A percentile compares a stretch with the other conserved stretches of the same genome.
These are phyloP conservation scores for Hypomecis punctinalis DNA, from an alignment of 2,888 invertebrate genomes.

Conservation along the genomic window DNA sequence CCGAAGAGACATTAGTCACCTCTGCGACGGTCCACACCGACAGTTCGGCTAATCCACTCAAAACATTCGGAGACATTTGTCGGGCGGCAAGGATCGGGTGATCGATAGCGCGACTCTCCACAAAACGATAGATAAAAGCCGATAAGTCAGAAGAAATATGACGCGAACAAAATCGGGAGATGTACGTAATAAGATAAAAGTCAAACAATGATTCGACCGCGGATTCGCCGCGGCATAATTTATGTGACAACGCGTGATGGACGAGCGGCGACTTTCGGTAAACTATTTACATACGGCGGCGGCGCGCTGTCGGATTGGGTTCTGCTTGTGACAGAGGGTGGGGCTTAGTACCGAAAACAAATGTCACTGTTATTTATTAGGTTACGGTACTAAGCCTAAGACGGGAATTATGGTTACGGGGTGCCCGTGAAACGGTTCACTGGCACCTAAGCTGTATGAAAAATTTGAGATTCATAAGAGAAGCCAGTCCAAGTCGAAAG, in stretches of 20 bases:
- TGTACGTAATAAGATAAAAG: conserved; percentile 85
- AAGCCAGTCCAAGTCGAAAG: conserved; percentile 11
- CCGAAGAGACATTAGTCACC: conserved; percentile 74
- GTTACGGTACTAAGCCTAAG: conserved; percentile 79
- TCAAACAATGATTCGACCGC: conserved; percentile 85
- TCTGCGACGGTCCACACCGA: conserved; percentile 66
- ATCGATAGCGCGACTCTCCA: conserved; percentile 83
- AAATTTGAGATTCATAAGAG: conserved; percentile 27
- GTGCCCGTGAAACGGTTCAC: conserved; percentile 46
- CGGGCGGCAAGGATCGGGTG: conserved; percentile 76
- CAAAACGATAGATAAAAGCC: conserved; percentile 84
- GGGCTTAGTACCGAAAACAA: conserved; percentile 84
- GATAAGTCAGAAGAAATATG: conserved; percentile 85
- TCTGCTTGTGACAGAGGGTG: conserved; percentile 83
- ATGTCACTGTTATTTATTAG: conserved; percentile 85
- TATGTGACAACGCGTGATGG: conserved; percentile 85
- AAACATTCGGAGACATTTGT: conserved; percentile 84
- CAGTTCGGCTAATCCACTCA: conserved; percentile 82
- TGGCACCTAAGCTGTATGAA: conserved; percentile 43
- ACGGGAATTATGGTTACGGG: conserved; percentile 67
- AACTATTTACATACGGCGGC: conserved; percentile 85
- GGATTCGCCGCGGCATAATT: conserved; percentile 86
- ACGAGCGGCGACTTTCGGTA: conserved; percentile 85
- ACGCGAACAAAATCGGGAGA: conserved; percentile 85
- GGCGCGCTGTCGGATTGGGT: conserved; percentile 83